Percentiles rank a stretch among this genome's conserved stretches.
These are phyloP conservation scores for Caenorhabditis sulstoni DNA, from an alignment of 2,888 invertebrate genomes.

Conservation along the genomic window DNA sequence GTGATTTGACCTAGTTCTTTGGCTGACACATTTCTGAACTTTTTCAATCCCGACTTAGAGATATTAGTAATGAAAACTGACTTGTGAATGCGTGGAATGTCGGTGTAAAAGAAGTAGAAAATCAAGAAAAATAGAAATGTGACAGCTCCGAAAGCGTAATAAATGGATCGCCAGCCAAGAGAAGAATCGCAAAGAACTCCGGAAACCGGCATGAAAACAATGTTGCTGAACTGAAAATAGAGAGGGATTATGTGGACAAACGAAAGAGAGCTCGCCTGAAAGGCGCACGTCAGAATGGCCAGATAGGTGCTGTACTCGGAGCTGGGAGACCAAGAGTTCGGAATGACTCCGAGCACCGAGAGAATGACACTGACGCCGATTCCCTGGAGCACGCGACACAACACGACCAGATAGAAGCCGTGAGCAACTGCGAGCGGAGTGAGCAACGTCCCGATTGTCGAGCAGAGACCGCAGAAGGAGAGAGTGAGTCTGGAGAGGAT, in stretches of 20 bases:
- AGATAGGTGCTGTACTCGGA: constrained; percentile 39
- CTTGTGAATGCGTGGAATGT: constrained; percentile 43
- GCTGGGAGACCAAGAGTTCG: constrained; percentile 39
- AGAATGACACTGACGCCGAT: constrained; percentile 34
- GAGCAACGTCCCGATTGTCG: constrained; percentile 47
- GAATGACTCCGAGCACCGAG: constrained; percentile 37
- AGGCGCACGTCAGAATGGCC: background rate
- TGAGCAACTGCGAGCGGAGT: constrained; percentile 27
- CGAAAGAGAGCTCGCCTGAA: too few relatives aligned
- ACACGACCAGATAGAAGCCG: constrained; percentile 28
- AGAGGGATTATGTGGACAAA: too few relatives aligned
- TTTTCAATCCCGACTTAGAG: too few relatives aligned
- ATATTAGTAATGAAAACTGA: background rate
- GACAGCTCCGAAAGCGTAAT: constrained; percentile 35
- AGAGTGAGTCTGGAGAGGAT: too few relatives aligned
- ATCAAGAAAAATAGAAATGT: constrained; percentile 37
- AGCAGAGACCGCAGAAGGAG: constrained; percentile 46
- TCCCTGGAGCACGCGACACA: constrained; percentile 41
- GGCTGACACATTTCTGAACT: constrained; percentile 25
- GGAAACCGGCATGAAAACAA: constrained; percentile 56
- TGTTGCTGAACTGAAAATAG: constrained; percentile 32
- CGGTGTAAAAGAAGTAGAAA: constrained; percentile 45
- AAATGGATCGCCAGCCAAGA: constrained; percentile 51
- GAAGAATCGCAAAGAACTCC: constrained; percentile 50
- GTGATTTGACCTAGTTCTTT: constrained; percentile 10